phyloP scores from a whole-genome alignment of 2,888 invertebrate genomes.

The Leptinotarsa juncta region DNA sequence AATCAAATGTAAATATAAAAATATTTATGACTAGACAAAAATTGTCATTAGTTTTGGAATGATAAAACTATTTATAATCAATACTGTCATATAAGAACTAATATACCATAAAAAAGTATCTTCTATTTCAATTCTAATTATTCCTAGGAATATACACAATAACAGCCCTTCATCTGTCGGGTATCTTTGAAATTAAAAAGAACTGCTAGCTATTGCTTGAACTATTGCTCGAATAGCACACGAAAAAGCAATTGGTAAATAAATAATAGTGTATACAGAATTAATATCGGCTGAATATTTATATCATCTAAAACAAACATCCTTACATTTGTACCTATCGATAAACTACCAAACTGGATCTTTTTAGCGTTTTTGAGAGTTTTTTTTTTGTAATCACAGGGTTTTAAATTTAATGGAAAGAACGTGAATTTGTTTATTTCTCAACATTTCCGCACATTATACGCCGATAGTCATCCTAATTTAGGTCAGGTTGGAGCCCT shows the following conservation, averaged over 20 bases:
- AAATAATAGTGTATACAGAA: too few relatives aligned
- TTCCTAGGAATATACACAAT: conserved; percentile 8
- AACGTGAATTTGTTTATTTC: too few relatives aligned
- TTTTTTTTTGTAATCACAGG: too few relatives aligned
- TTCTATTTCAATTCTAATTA: not conserved
- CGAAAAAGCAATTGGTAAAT: not conserved
- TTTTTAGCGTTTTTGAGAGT: too few relatives aligned
- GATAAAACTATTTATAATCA: conserved; percentile 19
- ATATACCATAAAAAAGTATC: conserved; percentile 3
- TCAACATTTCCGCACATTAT: too few relatives aligned
- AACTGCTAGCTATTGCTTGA: not conserved
- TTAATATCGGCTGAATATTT: too few relatives aligned
- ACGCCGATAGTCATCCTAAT: too few relatives aligned
- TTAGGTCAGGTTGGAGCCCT: too few relatives aligned
- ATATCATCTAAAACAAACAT: too few relatives aligned
- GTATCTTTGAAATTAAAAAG: conserved; percentile 7
- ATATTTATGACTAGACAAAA: not conserved
- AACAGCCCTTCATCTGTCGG: conserved; percentile 8
- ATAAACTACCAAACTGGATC: too few relatives aligned
- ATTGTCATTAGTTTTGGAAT: conserved; percentile 30
- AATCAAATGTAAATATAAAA: conserved; percentile 22
- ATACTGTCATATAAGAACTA: conserved; percentile 15
- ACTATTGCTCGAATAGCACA: not conserved
- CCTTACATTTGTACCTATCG: too few relatives aligned
- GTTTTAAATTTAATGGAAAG: too few relatives aligned